Evolutionary conservation across 1,140 invertebrate species (phyloP).

Genomic region (Drosophila lacertosa): DNA sequence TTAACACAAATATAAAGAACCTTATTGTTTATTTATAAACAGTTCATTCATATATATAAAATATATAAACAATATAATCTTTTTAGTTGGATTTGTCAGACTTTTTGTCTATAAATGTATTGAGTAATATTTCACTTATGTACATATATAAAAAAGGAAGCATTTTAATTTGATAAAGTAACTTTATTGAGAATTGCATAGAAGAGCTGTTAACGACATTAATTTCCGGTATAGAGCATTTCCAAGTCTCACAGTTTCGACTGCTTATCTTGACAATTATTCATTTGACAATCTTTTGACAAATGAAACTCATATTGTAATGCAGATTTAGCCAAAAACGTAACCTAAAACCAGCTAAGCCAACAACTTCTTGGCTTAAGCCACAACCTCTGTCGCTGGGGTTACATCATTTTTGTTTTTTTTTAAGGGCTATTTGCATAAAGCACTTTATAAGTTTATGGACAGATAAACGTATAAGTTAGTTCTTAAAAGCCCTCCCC

Average conservation of each 20-base stretch:
- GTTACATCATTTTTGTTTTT: conserved; percentile 34
- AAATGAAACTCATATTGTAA: conserved; percentile 43
- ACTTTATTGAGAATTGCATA: background rate
- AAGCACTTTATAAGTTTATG: conserved; percentile 50
- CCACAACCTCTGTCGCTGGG: conserved; percentile 4
- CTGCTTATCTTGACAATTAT: conserved; percentile 15
- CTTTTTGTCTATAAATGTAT: too few species aligned
- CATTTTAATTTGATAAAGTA: background rate
- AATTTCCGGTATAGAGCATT: conserved; percentile 13
- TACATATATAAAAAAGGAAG: too few species aligned
- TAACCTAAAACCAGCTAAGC: conserved; percentile 31
- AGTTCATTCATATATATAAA: too few species aligned
- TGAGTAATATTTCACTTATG: too few species aligned
- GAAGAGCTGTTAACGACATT: background rate
- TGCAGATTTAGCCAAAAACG: conserved; percentile 42
- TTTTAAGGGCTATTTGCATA: conserved; percentile 34
- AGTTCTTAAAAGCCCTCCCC: conserved; percentile 39
- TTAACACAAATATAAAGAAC: background rate
- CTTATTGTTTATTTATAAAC: background rate
- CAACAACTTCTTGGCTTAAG: conserved; percentile 8
- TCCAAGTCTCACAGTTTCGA: background rate
- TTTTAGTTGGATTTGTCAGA: too few species aligned
- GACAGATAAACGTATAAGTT: conserved; percentile 17
- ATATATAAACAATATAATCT: too few species aligned
- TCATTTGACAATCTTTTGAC: conserved; percentile 26